Base-by-base conservation (phyloP, 2,888 invertebrate species). In the Pristionchus mayeri region DNA sequence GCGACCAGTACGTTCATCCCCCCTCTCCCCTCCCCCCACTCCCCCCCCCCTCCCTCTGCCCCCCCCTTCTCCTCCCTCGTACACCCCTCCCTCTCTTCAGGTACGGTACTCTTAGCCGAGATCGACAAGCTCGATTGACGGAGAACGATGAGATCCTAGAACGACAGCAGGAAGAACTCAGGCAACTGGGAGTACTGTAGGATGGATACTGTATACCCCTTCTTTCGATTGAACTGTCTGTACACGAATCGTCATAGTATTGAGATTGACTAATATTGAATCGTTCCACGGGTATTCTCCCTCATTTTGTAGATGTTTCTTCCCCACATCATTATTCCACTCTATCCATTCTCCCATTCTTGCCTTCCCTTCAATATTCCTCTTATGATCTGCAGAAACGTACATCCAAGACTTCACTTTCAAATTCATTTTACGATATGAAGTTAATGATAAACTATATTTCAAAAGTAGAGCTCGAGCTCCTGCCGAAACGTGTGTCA, bases 131-230 rank as follows among this genome's bases (percentile, higher is more conserved):
- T n/a, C 86, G 87, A 57, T 84, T 90, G 40, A 85, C 86, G 85
- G 88, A 88, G 80, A 90, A 90, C 84, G 88, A 90, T 67, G 88
- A 88, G 60, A 87, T 88, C 82, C 86, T 90, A 50, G 88, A 90
- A 57, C 85, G 88, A 83, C 90, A 90, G 85, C 85, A 85, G 50
- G 89, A 89, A 67, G 90, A 89, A 67, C 84, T 90, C 34, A 86
- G 87, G 75, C 86, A 88, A 78, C 81, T 90, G 75, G 90, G 90
- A 78, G 78, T 90, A 27, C 85, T 90, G 75, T 86, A 81, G 54
- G 11, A 7, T n/a, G n/a, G 50, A 40, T 71, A 37, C 71, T 71
- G 75, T 76, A 48, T 34, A 27, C 18, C 18, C 34, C 30, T 34
- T 30, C 67, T 9, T 27, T 50, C 50, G 76, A 48, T 52, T 50